phyloP scores from a whole-genome alignment of 2,888 invertebrate species.

The Pardosa pseudoannulata region DNA sequence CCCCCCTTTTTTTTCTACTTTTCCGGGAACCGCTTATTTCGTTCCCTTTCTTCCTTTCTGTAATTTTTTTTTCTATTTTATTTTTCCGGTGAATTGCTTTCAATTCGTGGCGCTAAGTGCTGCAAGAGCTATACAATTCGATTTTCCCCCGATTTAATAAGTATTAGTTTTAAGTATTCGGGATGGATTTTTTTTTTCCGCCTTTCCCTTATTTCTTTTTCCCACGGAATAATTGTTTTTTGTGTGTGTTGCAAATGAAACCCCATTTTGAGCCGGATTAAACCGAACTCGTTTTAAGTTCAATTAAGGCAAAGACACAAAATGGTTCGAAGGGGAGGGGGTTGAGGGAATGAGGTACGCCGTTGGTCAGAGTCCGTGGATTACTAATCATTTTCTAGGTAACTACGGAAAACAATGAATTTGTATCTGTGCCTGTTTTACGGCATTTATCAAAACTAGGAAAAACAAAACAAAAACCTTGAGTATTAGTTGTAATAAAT shows the following conservation, averaged over 20 bases:
- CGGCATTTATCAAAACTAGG: no score
- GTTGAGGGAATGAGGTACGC: no score
- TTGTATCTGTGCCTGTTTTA: no score
- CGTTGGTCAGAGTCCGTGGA: no score
- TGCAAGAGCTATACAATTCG: conserved; percentile 3
- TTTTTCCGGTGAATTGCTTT: conserved; percentile 18
- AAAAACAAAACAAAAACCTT: no score
- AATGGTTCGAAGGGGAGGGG: no score
- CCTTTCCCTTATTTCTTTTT: not conserved
- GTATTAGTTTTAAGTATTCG: conserved; percentile 15
- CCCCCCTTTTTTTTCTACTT: conserved; percentile 26
- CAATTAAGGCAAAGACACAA: not conserved
- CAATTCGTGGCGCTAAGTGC: conserved; percentile 49
- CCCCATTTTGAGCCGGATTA: not conserved
- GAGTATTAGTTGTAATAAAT: no score
- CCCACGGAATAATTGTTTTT: conserved; percentile 4
- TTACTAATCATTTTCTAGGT: no score
- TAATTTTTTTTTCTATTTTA: conserved; percentile 29
- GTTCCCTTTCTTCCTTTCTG: conserved; percentile 44
- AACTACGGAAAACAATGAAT: no score
- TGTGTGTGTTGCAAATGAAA: not conserved
- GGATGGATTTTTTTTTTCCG: conserved; percentile 3
- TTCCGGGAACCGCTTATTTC: conserved; percentile 31
- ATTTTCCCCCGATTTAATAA: conserved; percentile 15
- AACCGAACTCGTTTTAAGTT: not conserved